phyloP scores from a whole-genome alignment of 2,888 invertebrate species.

The Microplitis manilae region DNA sequence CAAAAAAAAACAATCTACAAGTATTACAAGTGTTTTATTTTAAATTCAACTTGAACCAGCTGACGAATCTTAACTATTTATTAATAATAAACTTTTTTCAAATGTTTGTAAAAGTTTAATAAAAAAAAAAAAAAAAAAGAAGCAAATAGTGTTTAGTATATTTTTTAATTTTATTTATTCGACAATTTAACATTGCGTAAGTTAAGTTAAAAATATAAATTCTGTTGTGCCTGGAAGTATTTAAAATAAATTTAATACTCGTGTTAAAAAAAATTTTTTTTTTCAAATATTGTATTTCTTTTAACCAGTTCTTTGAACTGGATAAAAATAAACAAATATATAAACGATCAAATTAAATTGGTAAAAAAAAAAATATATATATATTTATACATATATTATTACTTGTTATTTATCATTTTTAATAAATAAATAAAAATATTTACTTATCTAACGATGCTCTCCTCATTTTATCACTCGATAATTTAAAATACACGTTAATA shows the following conservation, averaged over 20 bases:
- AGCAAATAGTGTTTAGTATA: background rate
- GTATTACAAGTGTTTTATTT: background rate
- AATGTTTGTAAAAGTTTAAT: background rate
- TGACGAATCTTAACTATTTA: too few relatives aligned
- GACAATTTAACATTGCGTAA: constrained; percentile 33
- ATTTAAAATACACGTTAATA: constrained; percentile 6
- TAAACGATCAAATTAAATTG: background rate
- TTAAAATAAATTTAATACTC: constrained; percentile 9
- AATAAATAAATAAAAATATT: constrained; percentile 39
- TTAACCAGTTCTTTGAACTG: background rate
- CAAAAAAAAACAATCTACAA: background rate
- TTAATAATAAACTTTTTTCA: too few relatives aligned
- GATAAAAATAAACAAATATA: background rate
- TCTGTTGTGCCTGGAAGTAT: constrained; percentile 6
- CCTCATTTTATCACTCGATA: constrained; percentile 55
- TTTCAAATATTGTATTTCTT: background rate
- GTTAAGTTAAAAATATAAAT: constrained; percentile 40
- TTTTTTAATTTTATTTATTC: constrained; percentile 29
- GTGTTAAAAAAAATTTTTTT: background rate
- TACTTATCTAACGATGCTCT: constrained; percentile 64
- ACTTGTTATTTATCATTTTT: too few relatives aligned
- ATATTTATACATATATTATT: background rate
- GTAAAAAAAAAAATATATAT: constrained; percentile 8
- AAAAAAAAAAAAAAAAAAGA: constrained; percentile 1
- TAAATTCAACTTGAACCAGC: background rate